These are phyloP conservation scores for Yponomeuta sedellus DNA, from an alignment of 2,888 invertebrate species.

Conservation along the genomic window DNA sequence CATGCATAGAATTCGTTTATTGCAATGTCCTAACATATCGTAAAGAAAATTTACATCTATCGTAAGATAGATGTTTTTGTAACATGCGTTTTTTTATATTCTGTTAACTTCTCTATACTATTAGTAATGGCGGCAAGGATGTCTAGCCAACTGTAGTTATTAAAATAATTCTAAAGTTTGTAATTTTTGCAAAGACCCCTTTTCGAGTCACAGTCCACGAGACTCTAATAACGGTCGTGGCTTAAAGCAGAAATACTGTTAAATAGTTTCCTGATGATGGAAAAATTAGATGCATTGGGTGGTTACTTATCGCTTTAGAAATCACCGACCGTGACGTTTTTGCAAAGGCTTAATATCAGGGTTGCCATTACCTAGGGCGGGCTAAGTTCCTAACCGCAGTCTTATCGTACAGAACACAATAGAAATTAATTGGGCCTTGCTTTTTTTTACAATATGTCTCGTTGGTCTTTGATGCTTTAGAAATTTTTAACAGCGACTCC, in stretches of 20 bases:
- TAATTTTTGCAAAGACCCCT: neutral
- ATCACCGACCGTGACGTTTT: conserved; percentile 4
- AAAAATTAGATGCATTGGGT: neutral
- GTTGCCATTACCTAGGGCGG: neutral
- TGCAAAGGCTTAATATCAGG: neutral
- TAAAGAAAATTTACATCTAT: no score
- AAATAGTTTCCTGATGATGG: neutral
- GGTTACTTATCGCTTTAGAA: neutral
- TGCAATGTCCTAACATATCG: no score
- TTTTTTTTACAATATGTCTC: neutral
- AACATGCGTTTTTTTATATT: no score
- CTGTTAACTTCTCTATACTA: no score
- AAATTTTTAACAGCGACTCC: neutral
- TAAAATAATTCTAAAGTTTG: neutral
- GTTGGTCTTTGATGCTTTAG: neutral
- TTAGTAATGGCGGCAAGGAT: no score
- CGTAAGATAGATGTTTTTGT: no score
- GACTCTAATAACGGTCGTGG: neutral
- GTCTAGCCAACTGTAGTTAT: no score
- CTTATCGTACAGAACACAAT: neutral
- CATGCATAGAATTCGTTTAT: no score
- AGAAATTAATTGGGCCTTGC: neutral
- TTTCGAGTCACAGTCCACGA: neutral
- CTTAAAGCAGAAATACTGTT: neutral
- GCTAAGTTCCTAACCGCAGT: neutral